phyloP scores from a whole-genome alignment of 2,797 vertebrate species.

The Margarornis squamiger region DNA sequence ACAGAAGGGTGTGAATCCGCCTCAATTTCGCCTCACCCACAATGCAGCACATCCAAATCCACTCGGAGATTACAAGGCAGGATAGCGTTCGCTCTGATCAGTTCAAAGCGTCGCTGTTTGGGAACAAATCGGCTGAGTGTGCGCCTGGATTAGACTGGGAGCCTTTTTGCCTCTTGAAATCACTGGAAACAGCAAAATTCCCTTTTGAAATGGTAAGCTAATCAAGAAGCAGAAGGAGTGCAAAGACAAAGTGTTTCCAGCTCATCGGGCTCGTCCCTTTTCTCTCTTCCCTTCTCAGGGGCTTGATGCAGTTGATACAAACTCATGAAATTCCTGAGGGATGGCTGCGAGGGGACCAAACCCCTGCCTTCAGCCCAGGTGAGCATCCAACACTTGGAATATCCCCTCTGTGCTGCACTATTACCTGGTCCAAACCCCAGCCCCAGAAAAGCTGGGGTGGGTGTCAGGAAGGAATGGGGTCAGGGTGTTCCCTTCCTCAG shows the following conservation, averaged over 20 bases:
- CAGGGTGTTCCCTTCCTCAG: no score
- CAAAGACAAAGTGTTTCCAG: background rate
- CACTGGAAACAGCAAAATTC: background rate
- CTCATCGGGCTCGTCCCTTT: background rate
- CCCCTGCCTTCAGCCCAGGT: rapidly evolving
- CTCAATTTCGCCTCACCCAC: background rate
- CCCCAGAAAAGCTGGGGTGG: rapidly evolving
- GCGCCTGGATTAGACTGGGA: background rate
- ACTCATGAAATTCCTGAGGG: background rate
- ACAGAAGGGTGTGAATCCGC: slow-evolving; percentile 3
- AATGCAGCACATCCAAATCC: background rate
- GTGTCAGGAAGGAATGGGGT: rapidly evolving
- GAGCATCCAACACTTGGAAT: background rate
- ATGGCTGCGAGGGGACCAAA: rapidly evolving
- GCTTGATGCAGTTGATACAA: background rate
- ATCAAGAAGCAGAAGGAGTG: background rate
- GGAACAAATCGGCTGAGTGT: background rate
- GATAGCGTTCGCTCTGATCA: background rate
- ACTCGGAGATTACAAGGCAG: background rate
- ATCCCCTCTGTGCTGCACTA: background rate
- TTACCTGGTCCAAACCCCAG: background rate
- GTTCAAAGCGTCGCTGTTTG: background rate
- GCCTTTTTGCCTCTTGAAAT: background rate
- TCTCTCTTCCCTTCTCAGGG: background rate
- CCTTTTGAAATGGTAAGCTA: background rate